Conservation (phyloP, 2,113 vertebrate species). For the Mus spicilegus region DNA sequence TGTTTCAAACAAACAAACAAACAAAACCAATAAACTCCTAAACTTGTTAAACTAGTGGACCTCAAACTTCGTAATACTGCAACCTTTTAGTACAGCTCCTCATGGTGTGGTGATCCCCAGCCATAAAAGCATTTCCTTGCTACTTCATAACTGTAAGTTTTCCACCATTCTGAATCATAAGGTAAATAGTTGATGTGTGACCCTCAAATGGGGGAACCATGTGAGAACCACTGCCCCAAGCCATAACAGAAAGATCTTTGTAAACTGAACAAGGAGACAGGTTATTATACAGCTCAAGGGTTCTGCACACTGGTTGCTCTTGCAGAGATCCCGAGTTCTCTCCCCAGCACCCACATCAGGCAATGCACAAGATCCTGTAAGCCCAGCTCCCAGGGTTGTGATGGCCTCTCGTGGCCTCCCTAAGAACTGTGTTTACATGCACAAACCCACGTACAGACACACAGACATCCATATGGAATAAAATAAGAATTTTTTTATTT, state of each 20-base stretch:
- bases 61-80: neutral
- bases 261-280: neutral
- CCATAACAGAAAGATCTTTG: neutral
- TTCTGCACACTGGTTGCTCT: neutral
- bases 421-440: neutral
- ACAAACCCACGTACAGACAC: neutral
- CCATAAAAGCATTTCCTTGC: neutral
- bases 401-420: neutral
- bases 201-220: neutral
- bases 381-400: neutral
- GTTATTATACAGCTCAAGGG: neutral
- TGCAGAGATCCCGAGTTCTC: neutral
- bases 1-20: neutral
- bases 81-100: neutral
- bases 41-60: neutral
- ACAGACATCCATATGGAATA: neutral
- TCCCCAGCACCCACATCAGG: neutral
- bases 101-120: neutral
- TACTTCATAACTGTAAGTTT: neutral
- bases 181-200: neutral
- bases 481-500: too few species aligned
- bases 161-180: neutral
- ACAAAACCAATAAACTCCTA: neutral
- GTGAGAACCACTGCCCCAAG: neutral
- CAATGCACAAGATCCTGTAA: neutral